Evolutionary conservation across 2,797 vertebrate genomes (phyloP).

Genomic region (Squalus acanthias): DNA sequence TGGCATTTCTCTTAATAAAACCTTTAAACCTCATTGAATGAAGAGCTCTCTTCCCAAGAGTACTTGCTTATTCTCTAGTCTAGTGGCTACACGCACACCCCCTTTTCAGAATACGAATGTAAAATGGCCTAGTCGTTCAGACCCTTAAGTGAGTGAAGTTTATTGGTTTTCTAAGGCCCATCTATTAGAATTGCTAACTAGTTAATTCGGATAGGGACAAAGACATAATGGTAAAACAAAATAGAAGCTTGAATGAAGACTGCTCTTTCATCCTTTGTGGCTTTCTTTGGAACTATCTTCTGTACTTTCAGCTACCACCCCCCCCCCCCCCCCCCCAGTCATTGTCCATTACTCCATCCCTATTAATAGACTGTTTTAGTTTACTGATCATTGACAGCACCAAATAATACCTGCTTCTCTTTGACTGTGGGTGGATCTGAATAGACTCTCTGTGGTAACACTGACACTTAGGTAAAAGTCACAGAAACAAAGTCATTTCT

Average conservation of each 20-base stretch:
- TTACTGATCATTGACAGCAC: slow-evolving; percentile 3
- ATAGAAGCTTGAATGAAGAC: slow-evolving; percentile 1
- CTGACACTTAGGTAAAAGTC: not conserved
- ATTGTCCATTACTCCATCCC: slow-evolving; percentile 12
- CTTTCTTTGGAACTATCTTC: not conserved
- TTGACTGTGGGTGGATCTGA: not conserved
- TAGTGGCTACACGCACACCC: slow-evolving; percentile 47
- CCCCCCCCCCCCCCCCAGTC: not conserved
- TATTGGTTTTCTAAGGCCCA: slow-evolving; percentile 53
- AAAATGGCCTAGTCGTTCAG: slow-evolving; percentile 49
- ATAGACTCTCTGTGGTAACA: not conserved
- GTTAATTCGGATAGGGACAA: slow-evolving; percentile 34
- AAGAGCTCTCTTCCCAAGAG: slow-evolving; percentile 55
- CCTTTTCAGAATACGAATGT: slow-evolving; percentile 40
- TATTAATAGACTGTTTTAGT: slow-evolving; percentile 1
- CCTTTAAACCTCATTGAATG: slow-evolving; percentile 55
- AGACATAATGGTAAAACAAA: slow-evolving; percentile 25
- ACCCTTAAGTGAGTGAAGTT: slow-evolving; percentile 52
- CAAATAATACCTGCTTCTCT: slow-evolving; percentile 26
- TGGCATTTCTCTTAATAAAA: slow-evolving; percentile 26
- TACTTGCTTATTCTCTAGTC: slow-evolving; percentile 52
- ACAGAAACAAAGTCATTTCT: not conserved
- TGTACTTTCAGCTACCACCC: not conserved
- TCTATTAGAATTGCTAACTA: slow-evolving; percentile 58
- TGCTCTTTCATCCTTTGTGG: slow-evolving; percentile 28